Evolutionary conservation across 2,797 vertebrate species (phyloP).

Genomic region (Coilia nasus): DNA sequence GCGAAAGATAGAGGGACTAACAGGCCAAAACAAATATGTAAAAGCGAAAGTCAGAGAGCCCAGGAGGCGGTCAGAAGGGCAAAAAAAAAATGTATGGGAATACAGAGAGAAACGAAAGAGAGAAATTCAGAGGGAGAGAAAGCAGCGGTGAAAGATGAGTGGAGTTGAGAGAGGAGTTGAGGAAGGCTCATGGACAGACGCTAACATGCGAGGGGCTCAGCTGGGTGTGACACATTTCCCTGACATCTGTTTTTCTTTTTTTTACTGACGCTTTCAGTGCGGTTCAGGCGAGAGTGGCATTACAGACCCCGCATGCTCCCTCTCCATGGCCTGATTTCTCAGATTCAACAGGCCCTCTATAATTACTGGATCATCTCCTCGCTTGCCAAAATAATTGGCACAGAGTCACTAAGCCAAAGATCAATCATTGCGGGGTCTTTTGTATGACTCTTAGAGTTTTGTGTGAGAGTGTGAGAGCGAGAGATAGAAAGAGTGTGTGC

Average conservation of each 20-base stretch:
- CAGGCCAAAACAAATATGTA: no score
- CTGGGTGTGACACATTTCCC: constrained; percentile 4
- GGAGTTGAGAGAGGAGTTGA: no score
- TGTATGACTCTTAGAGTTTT: not conserved
- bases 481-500: not conserved
- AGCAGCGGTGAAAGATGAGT: not conserved
- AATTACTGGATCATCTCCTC: not conserved
- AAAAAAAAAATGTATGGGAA: no score
- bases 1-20: no score
- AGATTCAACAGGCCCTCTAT: not conserved
- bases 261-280: not conserved
- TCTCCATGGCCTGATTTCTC: not conserved
- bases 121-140: constrained; percentile 45
- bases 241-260: constrained; percentile 14
- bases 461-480: not conserved
- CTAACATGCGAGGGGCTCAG: not conserved
- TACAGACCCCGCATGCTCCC: no score
- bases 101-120: constrained; percentile 35
- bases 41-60: no score
- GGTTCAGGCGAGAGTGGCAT: not conserved
- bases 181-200: no score
- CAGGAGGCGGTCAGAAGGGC: no score
- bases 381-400: not conserved
- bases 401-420: constrained; percentile 7
- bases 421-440: not conserved